Conservation (phyloP, 2,113 vertebrate species). For the Ceyx margarethae region DNA sequence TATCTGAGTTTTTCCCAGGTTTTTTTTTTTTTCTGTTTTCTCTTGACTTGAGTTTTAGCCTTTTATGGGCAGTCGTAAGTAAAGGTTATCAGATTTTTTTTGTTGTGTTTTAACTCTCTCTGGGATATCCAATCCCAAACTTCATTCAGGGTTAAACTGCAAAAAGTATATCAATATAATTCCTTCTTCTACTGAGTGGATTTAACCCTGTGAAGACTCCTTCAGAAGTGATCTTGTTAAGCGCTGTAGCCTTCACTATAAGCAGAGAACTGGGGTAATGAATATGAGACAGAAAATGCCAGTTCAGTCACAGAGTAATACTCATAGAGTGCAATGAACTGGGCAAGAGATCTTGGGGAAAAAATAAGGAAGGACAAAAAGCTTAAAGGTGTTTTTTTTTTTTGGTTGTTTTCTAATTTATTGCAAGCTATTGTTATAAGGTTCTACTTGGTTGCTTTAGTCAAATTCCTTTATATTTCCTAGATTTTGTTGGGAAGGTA, state of each 20-base stretch:
- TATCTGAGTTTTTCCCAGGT: background rate
- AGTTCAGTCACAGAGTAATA: too few species aligned
- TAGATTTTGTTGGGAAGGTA: background rate
- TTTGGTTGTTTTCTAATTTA: background rate
- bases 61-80: background rate
- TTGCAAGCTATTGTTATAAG: background rate
- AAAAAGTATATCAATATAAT: background rate
- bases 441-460: background rate
- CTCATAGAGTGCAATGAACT: background rate
- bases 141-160: background rate
- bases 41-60: background rate
- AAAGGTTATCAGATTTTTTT: background rate
- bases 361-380: background rate
- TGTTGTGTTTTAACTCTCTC: background rate
- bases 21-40: too few species aligned
- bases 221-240: background rate
- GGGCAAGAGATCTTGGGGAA: background rate
- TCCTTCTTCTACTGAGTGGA: background rate
- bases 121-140: background rate
- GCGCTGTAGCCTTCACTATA: background rate
- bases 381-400: background rate
- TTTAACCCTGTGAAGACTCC: background rate
- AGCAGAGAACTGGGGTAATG: background rate
- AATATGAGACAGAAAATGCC: too few species aligned
- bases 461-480: background rate